A percentile compares a stretch with the other conserved stretches of the same genome.
Evolutionary conservation across 2,888 invertebrate species (phyloP).

Genomic region (Leptinotarsa peninsularis): DNA sequence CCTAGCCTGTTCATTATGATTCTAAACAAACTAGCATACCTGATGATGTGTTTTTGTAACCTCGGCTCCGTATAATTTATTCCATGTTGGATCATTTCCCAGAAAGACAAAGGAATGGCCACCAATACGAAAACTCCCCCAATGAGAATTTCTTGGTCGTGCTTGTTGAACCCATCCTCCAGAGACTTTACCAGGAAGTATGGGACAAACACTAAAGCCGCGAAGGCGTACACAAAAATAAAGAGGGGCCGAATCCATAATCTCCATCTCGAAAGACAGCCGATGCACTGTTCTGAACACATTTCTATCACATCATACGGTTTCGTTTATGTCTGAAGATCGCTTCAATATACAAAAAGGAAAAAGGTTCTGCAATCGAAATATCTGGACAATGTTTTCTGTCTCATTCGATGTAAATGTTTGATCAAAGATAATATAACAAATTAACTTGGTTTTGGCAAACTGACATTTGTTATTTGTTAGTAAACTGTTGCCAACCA

Average conservation of each 20-base stretch:
- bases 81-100: constrained; percentile 95
- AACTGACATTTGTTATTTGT: no score
- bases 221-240: constrained; percentile 81
- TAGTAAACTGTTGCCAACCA: no score
- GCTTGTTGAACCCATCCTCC: constrained; percentile 80
- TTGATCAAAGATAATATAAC: no score
- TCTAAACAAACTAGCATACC: constrained; percentile 68
- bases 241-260: constrained; percentile 91
- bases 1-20: no score
- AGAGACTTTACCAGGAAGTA: constrained; percentile 84
- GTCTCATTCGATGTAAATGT: no score
- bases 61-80: constrained; percentile 93
- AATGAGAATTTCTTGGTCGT: constrained; percentile 84
- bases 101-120: constrained; percentile 91
- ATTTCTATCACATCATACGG: constrained; percentile 49
- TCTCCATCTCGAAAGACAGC: constrained; percentile 75
- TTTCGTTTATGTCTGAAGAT: neutral
- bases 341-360: no score
- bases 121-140: constrained; percentile 93
- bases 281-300: constrained; percentile 58
- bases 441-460: no score
- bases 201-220: constrained; percentile 87
- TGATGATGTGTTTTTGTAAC: constrained; percentile 93
- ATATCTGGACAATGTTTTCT: no score
- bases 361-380: no score